Evolutionary conservation across 1,140 invertebrate species (phyloP), one percentile per base, ranked within the genome.

Genomic region (Drosophila prosaltans): DNA sequence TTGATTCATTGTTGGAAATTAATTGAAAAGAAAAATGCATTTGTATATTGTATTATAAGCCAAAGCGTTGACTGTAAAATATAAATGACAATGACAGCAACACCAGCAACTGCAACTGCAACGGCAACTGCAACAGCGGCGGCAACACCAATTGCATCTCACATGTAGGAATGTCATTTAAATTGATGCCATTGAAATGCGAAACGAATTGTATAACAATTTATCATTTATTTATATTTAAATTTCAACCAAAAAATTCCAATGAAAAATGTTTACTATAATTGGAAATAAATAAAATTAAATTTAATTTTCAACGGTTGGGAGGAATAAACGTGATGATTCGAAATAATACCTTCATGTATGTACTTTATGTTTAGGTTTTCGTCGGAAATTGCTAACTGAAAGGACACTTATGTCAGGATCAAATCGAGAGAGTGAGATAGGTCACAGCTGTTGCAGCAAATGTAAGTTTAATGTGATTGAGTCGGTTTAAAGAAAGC

Each of bases 1-100:
- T 51, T 51, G 45, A 51, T 68, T 79, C 68, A 79, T 85, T 79
- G 80, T 82, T 88, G 39, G 51, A 80, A 79, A 69, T 76, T 76
- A 72, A 81, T 72, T 65, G 68, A 61, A 62, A 77, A 66, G 65
- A 65, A 71, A 62, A 65, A 63, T 16, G 78, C 65, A 76, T 66
- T 88, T 61, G 54, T 55, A 57, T 65, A 73, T 84, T 64, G 65
- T 78, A 81, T 79, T 74, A 86, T 75, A 69, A 55, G 65, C 75
- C 39, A 74, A 67, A 72, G 80, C 63, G 60, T 73, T 58, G 62
- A 21, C 54, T 55, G 57, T 54, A 55, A 78, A 78, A 78, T 72
- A 81, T 86, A 70, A 79, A 76, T 82, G 69, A 70, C 77, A 65
- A 40, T 40, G 69, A 39, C 62, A 70, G 21, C 57, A 71, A 8